Conservation (phyloP, 2,888 invertebrate genomes). For the Sialis lutaria region DNA sequence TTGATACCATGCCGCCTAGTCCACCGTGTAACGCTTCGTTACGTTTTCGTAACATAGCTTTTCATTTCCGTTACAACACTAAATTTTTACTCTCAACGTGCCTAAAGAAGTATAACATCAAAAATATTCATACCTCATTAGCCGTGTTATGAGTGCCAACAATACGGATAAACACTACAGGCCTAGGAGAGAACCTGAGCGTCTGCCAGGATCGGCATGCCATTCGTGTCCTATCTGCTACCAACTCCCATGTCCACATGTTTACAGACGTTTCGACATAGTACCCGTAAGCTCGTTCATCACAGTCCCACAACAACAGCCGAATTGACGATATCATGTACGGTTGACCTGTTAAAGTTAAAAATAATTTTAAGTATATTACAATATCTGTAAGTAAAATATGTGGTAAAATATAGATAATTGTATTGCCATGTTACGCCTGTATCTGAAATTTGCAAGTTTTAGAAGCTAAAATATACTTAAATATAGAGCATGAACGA, state of each 20-base stretch:
- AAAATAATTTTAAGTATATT: no score
- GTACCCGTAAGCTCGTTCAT: slow-evolving; percentile 86
- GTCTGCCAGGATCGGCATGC: slow-evolving; percentile 90
- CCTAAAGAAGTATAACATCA: neutral
- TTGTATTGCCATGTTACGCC: no score
- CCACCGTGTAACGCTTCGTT: no score
- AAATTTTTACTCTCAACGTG: no score
- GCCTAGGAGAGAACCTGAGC: slow-evolving; percentile 63
- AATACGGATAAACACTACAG: slow-evolving; percentile 86
- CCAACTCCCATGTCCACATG: slow-evolving; percentile 80
- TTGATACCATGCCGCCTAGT: no score
- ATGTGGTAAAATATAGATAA: no score
- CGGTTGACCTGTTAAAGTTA: slow-evolving; percentile 49
- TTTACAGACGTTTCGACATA: slow-evolving; percentile 91
- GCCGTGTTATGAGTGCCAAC: slow-evolving; percentile 95
- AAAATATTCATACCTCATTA: slow-evolving; percentile 55
- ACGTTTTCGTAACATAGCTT: no score
- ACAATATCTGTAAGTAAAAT: no score
- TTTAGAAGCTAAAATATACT: no score
- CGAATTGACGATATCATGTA: slow-evolving; percentile 82
- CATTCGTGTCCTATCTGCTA: slow-evolving; percentile 75
- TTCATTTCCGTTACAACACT: no score
- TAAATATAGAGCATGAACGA: no score
- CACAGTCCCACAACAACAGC: slow-evolving; percentile 93
- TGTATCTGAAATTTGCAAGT: no score